Evolutionary conservation across 2,888 invertebrate species (phyloP), one percentile per base, ranked within the genome.

Genomic region (Drosophila conformis): DNA sequence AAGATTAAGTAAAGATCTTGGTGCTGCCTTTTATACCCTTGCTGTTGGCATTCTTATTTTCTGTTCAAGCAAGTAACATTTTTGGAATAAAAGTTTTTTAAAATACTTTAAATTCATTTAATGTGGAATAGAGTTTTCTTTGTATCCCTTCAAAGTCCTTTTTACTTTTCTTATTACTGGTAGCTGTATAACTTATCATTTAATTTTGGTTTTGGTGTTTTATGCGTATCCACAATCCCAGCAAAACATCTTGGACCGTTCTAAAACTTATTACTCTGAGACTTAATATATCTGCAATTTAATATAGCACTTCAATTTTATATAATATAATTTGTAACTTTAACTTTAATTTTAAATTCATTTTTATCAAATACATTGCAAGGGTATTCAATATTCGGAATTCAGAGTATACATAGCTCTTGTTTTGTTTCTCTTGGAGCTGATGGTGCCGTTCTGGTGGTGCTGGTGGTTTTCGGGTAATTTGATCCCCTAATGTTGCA

Each of bases 401-500:
- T 58, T 11, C 6, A 18, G 33, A 11, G 2, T 2, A 1, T 7
- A 7, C 8, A n/a, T 0, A 54, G 27, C 15, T 60, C 10, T 42
- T 15, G 10, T 60, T 40, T 27, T 59, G 36, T 27, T 68, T 31
- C 33, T 54, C 38, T 11, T 66, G 56, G 33, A 52, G 64, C 54
- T 69, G 73, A 27, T 75, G 53, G 48, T 54, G 58, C 38, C 25
- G 27, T 27, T 49, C 42, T 42, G 31, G n/a, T 71, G 54, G 51
- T 69, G 67, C 61, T 76, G 58, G 46, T 69, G 53, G 52, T 72
- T 69, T 76, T 79, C 46, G 59, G 57, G 89, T 72, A 86, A 89
- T 74, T 78, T 90, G 89, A 89, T 84, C 80, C 80, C 84, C 78
- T 76, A 85, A 88, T 85, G 76, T 78, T 82, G 76, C 57, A 58